A percentile compares a stretch with the other conserved stretches of the same genome.
Conservation (phyloP, 1,140 invertebrate genomes). For the Acromyrmex echinatior region DNA sequence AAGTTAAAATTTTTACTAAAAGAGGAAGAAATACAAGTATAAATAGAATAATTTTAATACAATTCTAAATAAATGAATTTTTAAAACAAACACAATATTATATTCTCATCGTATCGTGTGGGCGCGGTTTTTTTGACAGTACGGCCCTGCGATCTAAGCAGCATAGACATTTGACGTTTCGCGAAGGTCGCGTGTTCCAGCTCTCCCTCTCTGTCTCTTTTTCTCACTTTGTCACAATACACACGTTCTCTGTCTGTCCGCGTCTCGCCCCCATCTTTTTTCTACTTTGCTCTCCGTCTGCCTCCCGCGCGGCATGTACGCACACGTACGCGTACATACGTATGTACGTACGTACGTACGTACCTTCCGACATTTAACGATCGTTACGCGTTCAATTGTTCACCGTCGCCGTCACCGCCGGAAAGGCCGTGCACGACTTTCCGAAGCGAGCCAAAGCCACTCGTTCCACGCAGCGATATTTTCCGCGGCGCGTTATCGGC, state of each 20-base stretch:
- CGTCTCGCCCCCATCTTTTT: slow-evolving; percentile 45
- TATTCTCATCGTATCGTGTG: not conserved
- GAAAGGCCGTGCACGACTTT: slow-evolving; percentile 51
- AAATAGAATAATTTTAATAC: not conserved
- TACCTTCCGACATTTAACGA: slow-evolving; percentile 72
- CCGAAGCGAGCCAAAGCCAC: slow-evolving; percentile 29
- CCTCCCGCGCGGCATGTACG: slow-evolving; percentile 62
- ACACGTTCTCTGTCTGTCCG: not conserved
- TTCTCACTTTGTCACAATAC: slow-evolving; percentile 16
- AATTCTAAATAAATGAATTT: not conserved
- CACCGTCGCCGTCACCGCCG: slow-evolving; percentile 54
- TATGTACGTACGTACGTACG: slow-evolving; percentile 38
- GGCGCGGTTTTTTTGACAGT: slow-evolving; percentile 64
- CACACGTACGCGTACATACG: slow-evolving; percentile 66
- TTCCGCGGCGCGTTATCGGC: slow-evolving; percentile 60
- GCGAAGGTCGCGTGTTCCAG: slow-evolving; percentile 76
- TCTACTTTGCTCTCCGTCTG: slow-evolving; percentile 39
- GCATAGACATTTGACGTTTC: slow-evolving; percentile 78
- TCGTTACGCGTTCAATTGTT: slow-evolving; percentile 78
- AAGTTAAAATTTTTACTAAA: not conserved
- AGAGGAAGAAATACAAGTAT: not conserved
- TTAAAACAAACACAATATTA: too few relatives aligned
- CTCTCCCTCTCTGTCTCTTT: slow-evolving; percentile 55
- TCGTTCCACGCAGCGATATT: slow-evolving; percentile 14
- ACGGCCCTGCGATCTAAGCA: slow-evolving; percentile 74